These are phyloP conservation scores for Latrodectus hesperus DNA, from an alignment of 2,888 invertebrate species.

Conservation along the genomic window DNA sequence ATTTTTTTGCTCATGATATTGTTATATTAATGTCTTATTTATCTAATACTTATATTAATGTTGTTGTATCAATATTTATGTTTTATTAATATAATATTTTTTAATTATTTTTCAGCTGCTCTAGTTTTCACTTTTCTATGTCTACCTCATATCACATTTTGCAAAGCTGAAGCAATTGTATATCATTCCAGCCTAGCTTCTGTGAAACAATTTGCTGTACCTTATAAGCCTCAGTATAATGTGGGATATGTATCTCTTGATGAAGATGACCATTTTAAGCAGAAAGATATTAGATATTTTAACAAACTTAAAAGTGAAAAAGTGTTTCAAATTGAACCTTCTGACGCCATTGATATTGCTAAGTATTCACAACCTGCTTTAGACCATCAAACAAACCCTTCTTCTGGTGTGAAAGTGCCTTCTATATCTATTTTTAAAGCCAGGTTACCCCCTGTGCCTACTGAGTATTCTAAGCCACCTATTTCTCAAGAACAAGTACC, in stretches of 20 bases:
- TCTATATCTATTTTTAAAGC: constrained; percentile 11
- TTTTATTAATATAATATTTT: neutral
- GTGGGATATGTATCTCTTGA: neutral
- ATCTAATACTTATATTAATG: no score
- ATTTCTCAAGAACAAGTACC: constrained; percentile 24
- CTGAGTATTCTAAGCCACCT: constrained; percentile 20
- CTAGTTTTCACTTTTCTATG: constrained; percentile 4
- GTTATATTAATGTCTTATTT: no score
- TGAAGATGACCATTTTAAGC: constrained; percentile 8
- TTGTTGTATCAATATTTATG: neutral
- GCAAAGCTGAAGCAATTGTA: constrained; percentile 28
- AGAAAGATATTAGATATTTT: neutral
- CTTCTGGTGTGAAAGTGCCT: constrained; percentile 51
- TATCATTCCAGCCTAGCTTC: constrained; percentile 21
- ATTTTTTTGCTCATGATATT: no score
- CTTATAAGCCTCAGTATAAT: constrained; percentile 13
- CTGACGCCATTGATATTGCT: constrained; percentile 49
- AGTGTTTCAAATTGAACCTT: constrained; percentile 57
- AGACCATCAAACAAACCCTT: constrained; percentile 10
- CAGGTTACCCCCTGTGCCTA: neutral
- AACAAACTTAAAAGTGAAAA: constrained; percentile 25
- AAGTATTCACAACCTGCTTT: constrained; percentile 61
- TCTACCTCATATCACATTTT: neutral
- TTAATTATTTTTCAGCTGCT: constrained; percentile 18
- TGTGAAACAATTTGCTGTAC: constrained; percentile 6